A percentile compares a stretch with the other conserved stretches of the same genome.
These are phyloP conservation scores for Trachythela sp. DNA, from an alignment of 64 coral and sea anemone species.

Conservation along the genomic window DNA sequence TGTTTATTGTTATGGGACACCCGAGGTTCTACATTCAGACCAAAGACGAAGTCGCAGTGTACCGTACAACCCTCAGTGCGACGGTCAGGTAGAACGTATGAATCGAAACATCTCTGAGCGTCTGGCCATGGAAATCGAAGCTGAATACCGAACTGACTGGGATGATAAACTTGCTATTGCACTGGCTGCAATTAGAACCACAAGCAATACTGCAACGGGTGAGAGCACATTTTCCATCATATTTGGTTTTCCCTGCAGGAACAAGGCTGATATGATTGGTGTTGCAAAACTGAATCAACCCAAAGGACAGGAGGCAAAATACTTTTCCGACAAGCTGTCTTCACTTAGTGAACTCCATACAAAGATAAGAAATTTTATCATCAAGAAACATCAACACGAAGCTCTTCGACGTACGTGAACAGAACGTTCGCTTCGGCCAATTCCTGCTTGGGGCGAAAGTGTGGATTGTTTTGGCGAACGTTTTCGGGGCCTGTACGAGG, in stretches of 20 bases:
- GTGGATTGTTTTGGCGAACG: neutral
- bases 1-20: neutral
- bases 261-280: neutral
- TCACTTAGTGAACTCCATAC: neutral
- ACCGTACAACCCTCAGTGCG: neutral
- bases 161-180: neutral
- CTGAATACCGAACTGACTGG: neutral
- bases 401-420: neutral
- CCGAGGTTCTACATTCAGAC: neutral
- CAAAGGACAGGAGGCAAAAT: neutral
- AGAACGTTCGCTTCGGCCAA: neutral
- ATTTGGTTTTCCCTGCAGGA: neutral
- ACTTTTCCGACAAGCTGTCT: neutral
- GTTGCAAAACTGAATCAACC: neutral
- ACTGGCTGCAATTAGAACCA: neutral
- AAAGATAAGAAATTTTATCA: neutral
- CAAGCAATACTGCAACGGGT: neutral
- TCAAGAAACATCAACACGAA: neutral
- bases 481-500: neutral
- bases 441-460: neutral
- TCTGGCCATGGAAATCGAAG: constrained; percentile 13
- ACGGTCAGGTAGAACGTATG: neutral
- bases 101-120: neutral
- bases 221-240: neutral
- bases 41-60: neutral